Conservation (phyloP, 2,113 vertebrate species). For the Dinomys branickii region DNA sequence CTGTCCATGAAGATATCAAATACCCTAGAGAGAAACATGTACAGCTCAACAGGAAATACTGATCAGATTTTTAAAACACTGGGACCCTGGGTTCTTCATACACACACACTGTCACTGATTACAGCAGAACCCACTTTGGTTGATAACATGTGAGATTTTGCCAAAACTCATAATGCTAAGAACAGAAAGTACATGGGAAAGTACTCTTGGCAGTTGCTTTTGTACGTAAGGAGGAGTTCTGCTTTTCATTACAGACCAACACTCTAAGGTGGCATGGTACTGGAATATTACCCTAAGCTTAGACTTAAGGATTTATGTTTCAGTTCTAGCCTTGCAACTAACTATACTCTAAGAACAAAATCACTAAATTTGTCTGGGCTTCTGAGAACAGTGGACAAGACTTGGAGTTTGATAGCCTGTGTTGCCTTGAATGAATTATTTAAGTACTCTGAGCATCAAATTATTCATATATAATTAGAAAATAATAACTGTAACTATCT, state of each 20-base stretch:
- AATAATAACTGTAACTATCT: background rate
- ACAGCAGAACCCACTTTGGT: background rate
- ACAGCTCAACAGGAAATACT: background rate
- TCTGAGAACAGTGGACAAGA: background rate
- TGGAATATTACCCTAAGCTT: conserved; percentile 22
- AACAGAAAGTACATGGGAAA: conserved; percentile 12
- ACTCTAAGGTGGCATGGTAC: conserved; percentile 41
- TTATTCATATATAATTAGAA: conserved; percentile 2
- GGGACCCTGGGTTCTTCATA: background rate
- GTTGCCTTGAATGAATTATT: conserved; percentile 10
- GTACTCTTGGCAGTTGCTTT: conserved; percentile 57
- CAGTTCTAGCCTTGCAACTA: conserved; percentile 64
- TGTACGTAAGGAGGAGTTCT: conserved; percentile 47
- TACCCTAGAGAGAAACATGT: background rate
- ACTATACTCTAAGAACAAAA: conserved; percentile 23
- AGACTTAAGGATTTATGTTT: conserved; percentile 52
- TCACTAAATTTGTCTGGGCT: background rate
- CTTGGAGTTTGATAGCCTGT: conserved; percentile 13
- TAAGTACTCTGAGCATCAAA: background rate
- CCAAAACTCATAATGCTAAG: conserved; percentile 48
- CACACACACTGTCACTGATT: background rate
- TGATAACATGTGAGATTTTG: conserved; percentile 12
- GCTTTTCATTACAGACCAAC: conserved; percentile 70
- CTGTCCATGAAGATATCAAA: background rate
- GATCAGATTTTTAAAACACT: background rate